Evolutionary conservation across 23 tunicate species (phyloP).

Genomic region (Styela clava): DNA sequence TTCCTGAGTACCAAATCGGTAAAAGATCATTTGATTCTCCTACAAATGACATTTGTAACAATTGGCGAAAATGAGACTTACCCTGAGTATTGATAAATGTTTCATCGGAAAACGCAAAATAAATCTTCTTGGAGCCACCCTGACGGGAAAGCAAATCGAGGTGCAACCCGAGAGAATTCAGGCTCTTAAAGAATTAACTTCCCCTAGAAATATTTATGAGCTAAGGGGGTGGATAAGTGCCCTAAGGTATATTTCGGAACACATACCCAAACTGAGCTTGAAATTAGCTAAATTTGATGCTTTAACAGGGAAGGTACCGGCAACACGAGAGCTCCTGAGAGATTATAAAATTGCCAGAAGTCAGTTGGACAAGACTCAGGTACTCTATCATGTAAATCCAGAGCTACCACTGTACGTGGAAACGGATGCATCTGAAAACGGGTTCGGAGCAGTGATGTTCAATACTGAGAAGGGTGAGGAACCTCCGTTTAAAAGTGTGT

Average conservation of each 20-base stretch:
- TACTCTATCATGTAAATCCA: not conserved
- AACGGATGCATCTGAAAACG: too few species aligned
- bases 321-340: not conserved
- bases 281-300: conserved; percentile 19
- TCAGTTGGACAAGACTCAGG: not conserved
- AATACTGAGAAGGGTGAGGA: not conserved
- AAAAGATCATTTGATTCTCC: conserved; percentile 15
- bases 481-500: not conserved
- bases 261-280: conserved; percentile 12
- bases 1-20: not conserved
- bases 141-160: not conserved
- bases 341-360: conserved; percentile 2
- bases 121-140: not conserved
- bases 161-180: conserved; percentile 32
- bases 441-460: conserved; percentile 24
- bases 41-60: not conserved
- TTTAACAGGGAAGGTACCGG: conserved; percentile 9
- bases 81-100: not conserved
- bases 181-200: conserved; percentile 13
- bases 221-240: conserved; percentile 10
- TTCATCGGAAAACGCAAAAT: not conserved
- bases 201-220: conserved; percentile 10
- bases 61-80: not conserved
- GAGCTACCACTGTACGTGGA: not conserved
- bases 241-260: conserved; percentile 25